Evolutionary conservation across 2,113 vertebrate species (phyloP).

Genomic region (Microcebus tavaratra): DNA sequence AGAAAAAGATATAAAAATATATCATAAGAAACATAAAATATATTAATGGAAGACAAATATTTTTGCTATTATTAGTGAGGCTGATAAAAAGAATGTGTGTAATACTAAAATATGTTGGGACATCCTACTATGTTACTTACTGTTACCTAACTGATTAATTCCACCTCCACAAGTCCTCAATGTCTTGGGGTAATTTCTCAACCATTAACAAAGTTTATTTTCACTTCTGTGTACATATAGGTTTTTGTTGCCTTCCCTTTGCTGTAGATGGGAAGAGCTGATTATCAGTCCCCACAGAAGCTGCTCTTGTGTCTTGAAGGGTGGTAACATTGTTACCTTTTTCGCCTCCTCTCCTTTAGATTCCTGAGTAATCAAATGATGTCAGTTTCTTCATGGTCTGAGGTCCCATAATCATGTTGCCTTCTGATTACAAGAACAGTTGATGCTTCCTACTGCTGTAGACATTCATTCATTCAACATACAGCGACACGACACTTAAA

Average conservation of each 20-base stretch:
- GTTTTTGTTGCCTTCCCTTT: not conserved
- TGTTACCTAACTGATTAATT: not conserved
- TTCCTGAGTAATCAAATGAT: not conserved
- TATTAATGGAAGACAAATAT: not conserved
- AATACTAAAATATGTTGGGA: not conserved
- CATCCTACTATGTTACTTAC: too few relatives aligned
- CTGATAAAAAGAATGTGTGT: not conserved
- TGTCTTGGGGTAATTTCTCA: not conserved
- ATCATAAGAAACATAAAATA: not conserved
- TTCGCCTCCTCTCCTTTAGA: not conserved
- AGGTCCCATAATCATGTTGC: not conserved
- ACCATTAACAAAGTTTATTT: not conserved
- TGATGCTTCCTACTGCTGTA: not conserved
- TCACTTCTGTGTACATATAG: not conserved
- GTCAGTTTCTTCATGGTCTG: not conserved
- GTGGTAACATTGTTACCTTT: not conserved
- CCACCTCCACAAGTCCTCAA: not conserved
- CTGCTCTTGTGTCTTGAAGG: not conserved
- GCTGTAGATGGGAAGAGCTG: not conserved
- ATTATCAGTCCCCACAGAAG: not conserved
- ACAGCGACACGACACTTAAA: too few relatives aligned
- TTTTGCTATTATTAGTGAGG: not conserved
- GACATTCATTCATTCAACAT: not conserved
- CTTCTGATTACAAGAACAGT: not conserved
- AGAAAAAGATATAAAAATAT: not conserved